Evolutionary conservation across 2,113 vertebrate species (phyloP).

Genomic region (Oceanites oceanicus): DNA sequence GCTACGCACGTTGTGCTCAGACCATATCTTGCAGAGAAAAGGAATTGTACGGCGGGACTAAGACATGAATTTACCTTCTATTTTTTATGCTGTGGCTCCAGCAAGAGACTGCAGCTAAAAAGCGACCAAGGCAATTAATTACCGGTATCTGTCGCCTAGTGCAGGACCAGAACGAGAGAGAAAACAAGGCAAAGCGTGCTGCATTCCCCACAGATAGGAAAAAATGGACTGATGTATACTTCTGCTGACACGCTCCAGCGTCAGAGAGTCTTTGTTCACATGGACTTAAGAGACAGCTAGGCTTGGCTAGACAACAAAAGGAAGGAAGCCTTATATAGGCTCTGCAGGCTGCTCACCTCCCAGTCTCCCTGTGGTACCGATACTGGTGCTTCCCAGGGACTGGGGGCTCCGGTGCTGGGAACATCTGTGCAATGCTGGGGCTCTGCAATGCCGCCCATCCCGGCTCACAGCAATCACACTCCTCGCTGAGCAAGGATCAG

Average conservation of each 20-base stretch:
- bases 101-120: neutral
- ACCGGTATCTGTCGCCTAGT: neutral
- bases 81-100: neutral
- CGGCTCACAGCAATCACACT: accelerated
- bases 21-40: neutral
- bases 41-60: neutral
- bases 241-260: neutral
- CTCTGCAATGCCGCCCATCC: neutral
- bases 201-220: neutral
- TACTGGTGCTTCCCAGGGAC: neutral
- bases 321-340: neutral
- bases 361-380: neutral
- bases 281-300: neutral
- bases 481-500: neutral
- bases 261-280: neutral
- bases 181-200: neutral
- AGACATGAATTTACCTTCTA: neutral
- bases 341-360: neutral
- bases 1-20: neutral
- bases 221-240: neutral
- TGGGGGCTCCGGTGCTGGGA: neutral
- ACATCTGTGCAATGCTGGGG: accelerated
- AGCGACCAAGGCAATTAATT: neutral
- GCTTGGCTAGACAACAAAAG: neutral
- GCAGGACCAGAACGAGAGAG: neutral